These are phyloP conservation scores for Halictus ligatus DNA, from an alignment of 2,888 invertebrate genomes.

Conservation along the genomic window DNA sequence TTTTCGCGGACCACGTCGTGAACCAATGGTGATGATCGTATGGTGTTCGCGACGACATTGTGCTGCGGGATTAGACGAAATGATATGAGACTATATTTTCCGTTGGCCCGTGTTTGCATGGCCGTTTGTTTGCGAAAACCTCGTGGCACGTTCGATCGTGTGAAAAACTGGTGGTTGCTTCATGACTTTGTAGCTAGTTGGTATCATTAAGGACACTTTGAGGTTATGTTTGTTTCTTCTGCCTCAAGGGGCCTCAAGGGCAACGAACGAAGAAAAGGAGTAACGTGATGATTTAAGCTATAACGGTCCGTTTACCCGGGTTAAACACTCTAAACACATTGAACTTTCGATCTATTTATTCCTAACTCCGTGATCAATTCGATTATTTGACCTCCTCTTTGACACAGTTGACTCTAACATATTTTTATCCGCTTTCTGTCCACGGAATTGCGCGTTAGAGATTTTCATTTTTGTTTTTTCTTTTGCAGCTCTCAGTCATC, in stretches of 20 bases:
- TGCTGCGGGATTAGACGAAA: conserved; percentile 18
- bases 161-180: not conserved
- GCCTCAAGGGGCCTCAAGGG: conserved; percentile 68
- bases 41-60: conserved; percentile 72
- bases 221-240: conserved; percentile 77
- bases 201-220: conserved; percentile 48
- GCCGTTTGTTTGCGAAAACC: not conserved
- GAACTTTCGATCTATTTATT: not conserved
- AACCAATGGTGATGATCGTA: conserved; percentile 51
- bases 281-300: conserved; percentile 66
- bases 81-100: conserved; percentile 15
- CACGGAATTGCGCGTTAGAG: not conserved
- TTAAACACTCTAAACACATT: not conserved
- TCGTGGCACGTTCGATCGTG: not conserved
- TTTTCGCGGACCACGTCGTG: not conserved
- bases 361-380: not conserved
- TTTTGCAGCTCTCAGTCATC: conserved; percentile 84
- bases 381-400: not conserved
- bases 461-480: not conserved
- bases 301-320: conserved; percentile 45
- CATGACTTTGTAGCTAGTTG: conserved; percentile 4
- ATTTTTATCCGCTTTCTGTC: not conserved
- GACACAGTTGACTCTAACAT: not conserved
- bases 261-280: conserved; percentile 68
- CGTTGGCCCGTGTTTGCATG: not conserved